These are phyloP conservation scores for Craterocephalus amniculus DNA, from an alignment of 2,797 vertebrate species.

Conservation along the genomic window DNA sequence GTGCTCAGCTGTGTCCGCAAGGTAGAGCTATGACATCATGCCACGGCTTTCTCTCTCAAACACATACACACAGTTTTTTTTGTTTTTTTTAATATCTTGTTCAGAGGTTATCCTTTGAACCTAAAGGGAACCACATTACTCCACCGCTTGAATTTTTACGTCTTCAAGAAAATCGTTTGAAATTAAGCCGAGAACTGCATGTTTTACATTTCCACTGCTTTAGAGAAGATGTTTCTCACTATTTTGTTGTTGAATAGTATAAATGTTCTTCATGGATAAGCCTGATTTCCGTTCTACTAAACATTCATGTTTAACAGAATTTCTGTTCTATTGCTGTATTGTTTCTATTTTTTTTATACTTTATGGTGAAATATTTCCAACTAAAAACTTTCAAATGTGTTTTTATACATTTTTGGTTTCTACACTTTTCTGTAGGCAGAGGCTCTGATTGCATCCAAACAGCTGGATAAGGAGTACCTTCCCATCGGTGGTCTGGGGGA, in stretches of 20 bases:
- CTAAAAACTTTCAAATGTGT: neutral
- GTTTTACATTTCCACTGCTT: neutral
- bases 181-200: neutral
- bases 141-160: neutral
- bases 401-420: neutral
- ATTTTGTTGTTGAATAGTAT: too few species aligned
- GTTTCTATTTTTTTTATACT: neutral
- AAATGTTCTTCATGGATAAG: neutral
- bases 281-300: neutral
- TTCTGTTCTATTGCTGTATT: neutral
- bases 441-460: constrained; percentile 89
- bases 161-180: too few species aligned
- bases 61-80: neutral
- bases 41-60: neutral
- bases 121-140: neutral
- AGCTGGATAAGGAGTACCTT: constrained; percentile 97
- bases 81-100: too few species aligned
- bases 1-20: constrained; percentile 94
- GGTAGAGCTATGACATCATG: constrained; percentile 73
- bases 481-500: constrained; percentile 90
- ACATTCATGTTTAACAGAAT: neutral
- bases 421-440: constrained; percentile 86
- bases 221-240: neutral
- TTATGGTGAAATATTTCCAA: neutral
- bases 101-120: too few species aligned